These are phyloP conservation scores for Chouioia cunea DNA, from an alignment of 2,888 invertebrate species.

Conservation along the genomic window DNA sequence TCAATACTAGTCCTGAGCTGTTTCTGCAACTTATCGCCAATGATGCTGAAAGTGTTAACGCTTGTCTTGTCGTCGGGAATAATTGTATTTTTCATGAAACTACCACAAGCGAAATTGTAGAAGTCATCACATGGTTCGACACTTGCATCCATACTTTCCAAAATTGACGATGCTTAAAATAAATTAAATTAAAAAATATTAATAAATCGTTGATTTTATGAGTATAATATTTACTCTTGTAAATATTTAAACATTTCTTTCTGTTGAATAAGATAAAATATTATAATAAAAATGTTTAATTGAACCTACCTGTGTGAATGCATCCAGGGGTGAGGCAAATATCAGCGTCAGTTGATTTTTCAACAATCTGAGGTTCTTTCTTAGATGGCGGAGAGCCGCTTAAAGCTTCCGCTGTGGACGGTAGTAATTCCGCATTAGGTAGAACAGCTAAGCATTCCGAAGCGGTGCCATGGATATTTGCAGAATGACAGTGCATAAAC, in stretches of 20 bases:
- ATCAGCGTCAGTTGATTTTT: constrained; percentile 63
- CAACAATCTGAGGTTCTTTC: constrained; percentile 53
- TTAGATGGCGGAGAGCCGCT: constrained; percentile 50
- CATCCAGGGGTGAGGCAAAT: constrained; percentile 84
- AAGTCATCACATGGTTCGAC: constrained; percentile 88
- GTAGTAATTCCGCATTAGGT: constrained; percentile 60
- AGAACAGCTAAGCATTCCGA: constrained; percentile 31
- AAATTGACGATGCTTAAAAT: constrained; percentile 75
- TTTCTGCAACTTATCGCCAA: constrained; percentile 81
- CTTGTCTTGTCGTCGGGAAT: constrained; percentile 88
- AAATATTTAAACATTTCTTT: too few species aligned
- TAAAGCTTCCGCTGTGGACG: constrained; percentile 63
- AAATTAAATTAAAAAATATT: neutral
- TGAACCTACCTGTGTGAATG: constrained; percentile 77
- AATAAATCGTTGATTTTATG: too few species aligned
- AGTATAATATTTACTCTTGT: too few species aligned
- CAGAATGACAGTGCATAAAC: constrained; percentile 31
- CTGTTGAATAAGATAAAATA: neutral
- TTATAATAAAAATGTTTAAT: constrained; percentile 4
- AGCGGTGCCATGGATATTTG: constrained; percentile 51
- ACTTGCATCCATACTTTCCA: constrained; percentile 78
- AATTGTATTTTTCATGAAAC: constrained; percentile 77
- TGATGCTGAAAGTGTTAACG: constrained; percentile 81
- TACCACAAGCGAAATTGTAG: constrained; percentile 84
- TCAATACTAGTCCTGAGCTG: constrained; percentile 80